Evolutionary conservation across 2,113 vertebrate species (phyloP).

Genomic region (Herpailurus yagouaroundi): DNA sequence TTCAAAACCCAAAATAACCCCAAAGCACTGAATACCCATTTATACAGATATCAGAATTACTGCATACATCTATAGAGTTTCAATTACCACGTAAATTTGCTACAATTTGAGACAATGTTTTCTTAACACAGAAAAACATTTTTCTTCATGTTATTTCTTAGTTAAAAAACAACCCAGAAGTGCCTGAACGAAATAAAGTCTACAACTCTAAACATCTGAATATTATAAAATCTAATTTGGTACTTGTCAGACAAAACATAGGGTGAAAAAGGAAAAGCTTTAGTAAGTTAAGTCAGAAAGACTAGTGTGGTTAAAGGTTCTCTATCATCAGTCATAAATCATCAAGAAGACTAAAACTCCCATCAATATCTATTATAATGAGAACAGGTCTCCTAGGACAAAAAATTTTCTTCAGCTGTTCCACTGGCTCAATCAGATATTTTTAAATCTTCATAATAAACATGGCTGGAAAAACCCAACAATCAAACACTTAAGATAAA

Average conservation of each 20-base stretch:
- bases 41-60: background rate
- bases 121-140: slow-evolving; percentile 39
- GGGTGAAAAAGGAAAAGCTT: slow-evolving; percentile 24
- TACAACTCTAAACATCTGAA: slow-evolving; percentile 53
- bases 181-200: slow-evolving; percentile 40
- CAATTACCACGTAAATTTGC: background rate
- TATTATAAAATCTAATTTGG: slow-evolving; percentile 64
- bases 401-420: slow-evolving; percentile 51
- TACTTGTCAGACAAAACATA: slow-evolving; percentile 64
- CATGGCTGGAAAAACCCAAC: slow-evolving; percentile 66
- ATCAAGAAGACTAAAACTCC: slow-evolving; percentile 22
- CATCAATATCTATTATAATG: slow-evolving; percentile 45
- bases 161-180: slow-evolving; percentile 15
- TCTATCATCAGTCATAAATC: slow-evolving; percentile 40
- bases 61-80: background rate
- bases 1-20: slow-evolving; percentile 32
- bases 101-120: slow-evolving; percentile 44
- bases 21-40: background rate
- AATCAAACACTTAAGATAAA: slow-evolving; percentile 66
- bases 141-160: slow-evolving; percentile 60
- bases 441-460: slow-evolving; percentile 68
- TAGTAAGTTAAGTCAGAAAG: slow-evolving; percentile 47
- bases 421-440: slow-evolving; percentile 63
- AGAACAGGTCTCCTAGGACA: slow-evolving; percentile 32
- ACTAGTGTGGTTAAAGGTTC: slow-evolving; percentile 26